Base-by-base conservation (phyloP, 2,113 vertebrate species). In the Melanocharis versteri region DNA sequence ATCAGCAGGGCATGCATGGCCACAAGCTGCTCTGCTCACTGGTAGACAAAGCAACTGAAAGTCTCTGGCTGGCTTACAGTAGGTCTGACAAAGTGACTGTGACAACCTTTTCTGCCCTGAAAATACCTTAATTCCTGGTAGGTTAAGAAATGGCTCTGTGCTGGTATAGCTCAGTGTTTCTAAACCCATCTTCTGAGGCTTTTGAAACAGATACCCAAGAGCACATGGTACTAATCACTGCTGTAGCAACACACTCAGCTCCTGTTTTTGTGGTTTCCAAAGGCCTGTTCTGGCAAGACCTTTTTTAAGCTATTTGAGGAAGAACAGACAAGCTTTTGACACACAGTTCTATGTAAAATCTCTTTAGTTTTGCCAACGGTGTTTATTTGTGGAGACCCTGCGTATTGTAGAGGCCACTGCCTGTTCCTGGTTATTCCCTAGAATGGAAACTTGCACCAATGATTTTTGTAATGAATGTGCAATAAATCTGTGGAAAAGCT, bases 401-500 rank as follows among this genome's bases (percentile, higher is more conserved):
- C 13, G 4, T 76, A 11, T 33, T 87, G 47, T 65, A 86, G 60
- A 69, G 42, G 24, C 47, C 0, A 0, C 23, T 4, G 13, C 27
- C 20, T 53, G 15, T 86, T 83, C 42, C 54, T 58, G 31, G 17
- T 2, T 10, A 4, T 78, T 21, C 10, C 12, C 15, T 57, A 56
- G 56, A 68, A 84, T 51, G 61, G 64, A 87, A 84, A 56, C 22
- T 37, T 40, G 47, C 93, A 73, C 22, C 39, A 42, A 3, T 56
- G 27, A 6, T 24, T 83, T 82, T 82, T 88, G 44, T 94, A 84
- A 75, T 24, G 26, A 90, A 81, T 42, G 28, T 87, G 28, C 56
- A 97, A 94, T 96, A 96, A 96, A 97, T 82, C 40, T 89, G 28
- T 90, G 48, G 57, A 89, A 84, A 77, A 81, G 56, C 31, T 57